Base-by-base conservation (phyloP, 2,888 invertebrate species). In the Phragmatobia fuliginosa region DNA sequence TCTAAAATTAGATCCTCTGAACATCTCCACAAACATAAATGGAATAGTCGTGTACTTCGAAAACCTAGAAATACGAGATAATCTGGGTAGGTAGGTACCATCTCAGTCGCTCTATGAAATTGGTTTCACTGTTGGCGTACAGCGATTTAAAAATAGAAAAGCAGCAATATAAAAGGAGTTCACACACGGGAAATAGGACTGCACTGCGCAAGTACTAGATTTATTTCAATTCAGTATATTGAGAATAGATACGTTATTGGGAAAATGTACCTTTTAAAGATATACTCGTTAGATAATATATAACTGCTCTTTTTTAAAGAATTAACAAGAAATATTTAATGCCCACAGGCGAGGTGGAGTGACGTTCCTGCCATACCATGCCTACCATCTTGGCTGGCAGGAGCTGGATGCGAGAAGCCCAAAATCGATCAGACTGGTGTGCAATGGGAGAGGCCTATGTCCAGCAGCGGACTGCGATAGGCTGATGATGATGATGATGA, bases 21-120 rank as follows among this genome's bases (percentile, higher is more conserved):
- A 86, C 85, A 84, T 85, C 84, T 79, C 80, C 84, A 83, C 85
- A 86, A 87, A 88, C 90, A 90, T 89, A 91, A 93, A 93, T 93
- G 93, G 92, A 91, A 92, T 92, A 89, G 91, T 90, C 92, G 86
- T 93, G 92, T 93, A 89, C 86, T 88, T 88, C 80, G 84, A 77
- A 80, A 86, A 85, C 80, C 83, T 84, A 87, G 89, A 88, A 88
- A 88, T 90, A 87, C 85, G 85, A 87, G 87, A 91, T 90, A 87
- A 90, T 90, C 87, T 85, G 74, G 75, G 83, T 83, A 77, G 79
- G 83, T 83, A 76, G 79, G 83, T 83, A 84, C 80, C 78, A 75
- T 79, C 83, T 84, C 84, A 85, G 81, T 82, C 82, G 85, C 75
- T 79, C 72, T 83, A 84, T 84, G 81, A 83, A 82, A 80, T 79